Evolutionary conservation across 2,113 vertebrate species (phyloP).

Genomic region (Channa argus): DNA sequence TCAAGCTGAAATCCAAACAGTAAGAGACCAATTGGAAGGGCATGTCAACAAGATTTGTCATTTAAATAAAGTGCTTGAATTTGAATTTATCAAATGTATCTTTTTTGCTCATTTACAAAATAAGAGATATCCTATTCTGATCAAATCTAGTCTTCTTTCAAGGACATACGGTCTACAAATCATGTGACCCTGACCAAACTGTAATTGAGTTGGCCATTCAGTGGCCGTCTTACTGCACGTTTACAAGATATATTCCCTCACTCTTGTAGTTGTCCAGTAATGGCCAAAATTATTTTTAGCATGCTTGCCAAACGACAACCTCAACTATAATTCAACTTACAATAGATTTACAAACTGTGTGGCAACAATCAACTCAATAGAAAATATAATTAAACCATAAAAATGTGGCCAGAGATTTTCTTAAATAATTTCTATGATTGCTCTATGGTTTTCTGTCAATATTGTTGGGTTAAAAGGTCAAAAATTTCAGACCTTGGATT

Average conservation of each 20-base stretch:
- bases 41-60: constrained; percentile 8
- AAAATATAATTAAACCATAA: too few species aligned
- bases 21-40: constrained; percentile 15
- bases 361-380: too few species aligned
- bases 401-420: too few species aligned
- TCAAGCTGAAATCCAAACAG: constrained; percentile 59
- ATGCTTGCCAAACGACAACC: background rate
- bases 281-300: background rate
- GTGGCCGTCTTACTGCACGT: constrained; percentile 16
- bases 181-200: constrained; percentile 2
- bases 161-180: constrained; percentile 40
- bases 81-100: background rate
- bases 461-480: too few species aligned
- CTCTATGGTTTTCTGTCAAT: too few species aligned
- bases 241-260: background rate
- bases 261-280: background rate
- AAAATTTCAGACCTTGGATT: background rate
- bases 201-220: constrained; percentile 13
- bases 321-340: background rate
- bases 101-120: background rate
- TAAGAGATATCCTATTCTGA: constrained; percentile 5
- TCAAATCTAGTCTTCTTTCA: constrained; percentile 33
- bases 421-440: too few species aligned
- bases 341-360: background rate
- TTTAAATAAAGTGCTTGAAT: background rate